Evolutionary conservation across 2,888 invertebrate genomes (phyloP).

Genomic region (Agonopterix subpropinquella): DNA sequence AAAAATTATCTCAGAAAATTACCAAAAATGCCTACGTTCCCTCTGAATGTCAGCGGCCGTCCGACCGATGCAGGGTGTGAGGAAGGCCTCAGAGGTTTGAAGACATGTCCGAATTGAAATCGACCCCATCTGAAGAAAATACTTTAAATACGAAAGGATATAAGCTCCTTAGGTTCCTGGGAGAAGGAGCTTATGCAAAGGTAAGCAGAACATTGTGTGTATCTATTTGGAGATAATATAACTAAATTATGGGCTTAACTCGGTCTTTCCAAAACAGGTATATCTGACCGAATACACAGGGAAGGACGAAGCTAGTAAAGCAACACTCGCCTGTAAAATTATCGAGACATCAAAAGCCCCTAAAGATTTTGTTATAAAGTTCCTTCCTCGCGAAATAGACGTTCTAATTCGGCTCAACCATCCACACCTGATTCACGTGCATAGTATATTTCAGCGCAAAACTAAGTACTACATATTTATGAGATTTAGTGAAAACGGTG

Average conservation of each 20-base stretch:
- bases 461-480: slow-evolving; percentile 86
- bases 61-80: slow-evolving; percentile 19
- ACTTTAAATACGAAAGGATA: slow-evolving; percentile 75
- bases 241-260: not conserved
- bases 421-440: slow-evolving; percentile 86
- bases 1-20: slow-evolving; percentile 26
- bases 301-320: slow-evolving; percentile 42
- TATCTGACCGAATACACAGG: slow-evolving; percentile 52
- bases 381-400: slow-evolving; percentile 88
- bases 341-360: slow-evolving; percentile 84
- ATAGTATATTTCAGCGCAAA: slow-evolving; percentile 83
- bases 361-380: slow-evolving; percentile 85
- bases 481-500: slow-evolving; percentile 86
- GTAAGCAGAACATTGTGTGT: slow-evolving; percentile 43
- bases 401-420: slow-evolving; percentile 85
- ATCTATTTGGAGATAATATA: slow-evolving; percentile 1
- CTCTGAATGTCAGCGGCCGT: slow-evolving; percentile 27
- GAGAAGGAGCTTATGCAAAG: slow-evolving; percentile 88
- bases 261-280: slow-evolving; percentile 35
- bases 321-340: slow-evolving; percentile 81
- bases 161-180: slow-evolving; percentile 78
- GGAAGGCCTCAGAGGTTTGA: too few relatives aligned
- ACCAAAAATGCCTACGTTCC: slow-evolving; percentile 46
- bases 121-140: slow-evolving; percentile 61
- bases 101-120: slow-evolving; percentile 61